Percentiles rank a stretch among this genome's conserved stretches.
Evolutionary conservation across 2,113 vertebrate species (phyloP).

Genomic region (Hiodon alosoides): DNA sequence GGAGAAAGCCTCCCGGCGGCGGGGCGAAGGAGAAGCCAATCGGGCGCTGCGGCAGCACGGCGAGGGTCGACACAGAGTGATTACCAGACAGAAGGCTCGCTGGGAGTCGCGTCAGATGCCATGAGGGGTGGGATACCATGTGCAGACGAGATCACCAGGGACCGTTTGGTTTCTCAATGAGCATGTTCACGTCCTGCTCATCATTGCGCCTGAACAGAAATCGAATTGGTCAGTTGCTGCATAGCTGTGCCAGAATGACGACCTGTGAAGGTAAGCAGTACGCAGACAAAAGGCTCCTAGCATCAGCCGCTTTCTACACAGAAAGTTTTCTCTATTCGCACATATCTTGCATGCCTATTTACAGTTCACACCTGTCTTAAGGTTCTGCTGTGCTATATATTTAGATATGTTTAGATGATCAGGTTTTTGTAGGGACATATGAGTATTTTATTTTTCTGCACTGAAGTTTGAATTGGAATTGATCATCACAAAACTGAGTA

Average conservation of each 20-base stretch:
- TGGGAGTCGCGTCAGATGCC: constrained; percentile 29
- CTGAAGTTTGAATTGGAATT: too few species aligned
- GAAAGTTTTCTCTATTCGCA: neutral
- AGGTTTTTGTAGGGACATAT: too few species aligned
- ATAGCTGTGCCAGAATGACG: constrained; percentile 25
- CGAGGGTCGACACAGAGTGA: constrained; percentile 4
- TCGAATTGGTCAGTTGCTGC: constrained; percentile 11
- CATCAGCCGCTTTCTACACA: neutral
- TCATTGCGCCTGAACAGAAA: constrained; percentile 20
- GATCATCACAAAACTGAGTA: too few species aligned
- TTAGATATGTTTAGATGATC: too few species aligned
- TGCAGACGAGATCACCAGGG: constrained; percentile 21
- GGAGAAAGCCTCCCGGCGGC: constrained; percentile 11
- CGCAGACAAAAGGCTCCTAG: neutral
- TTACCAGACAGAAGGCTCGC: constrained; percentile 21
- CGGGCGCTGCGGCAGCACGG: neutral
- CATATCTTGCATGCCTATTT: neutral
- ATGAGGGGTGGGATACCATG: constrained; percentile 9
- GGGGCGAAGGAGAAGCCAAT: neutral
- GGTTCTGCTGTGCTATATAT: too few species aligned
- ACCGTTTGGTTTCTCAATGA: constrained; percentile 23
- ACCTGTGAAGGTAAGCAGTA: constrained; percentile 37
- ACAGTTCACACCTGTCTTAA: too few species aligned
- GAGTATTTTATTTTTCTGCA: too few species aligned
- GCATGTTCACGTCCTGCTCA: constrained; percentile 16